Evolutionary conservation across 1,140 invertebrate species (phyloP), one percentile per base, ranked within the genome.

Genomic region (Trichomalopsis sarcophagae): DNA sequence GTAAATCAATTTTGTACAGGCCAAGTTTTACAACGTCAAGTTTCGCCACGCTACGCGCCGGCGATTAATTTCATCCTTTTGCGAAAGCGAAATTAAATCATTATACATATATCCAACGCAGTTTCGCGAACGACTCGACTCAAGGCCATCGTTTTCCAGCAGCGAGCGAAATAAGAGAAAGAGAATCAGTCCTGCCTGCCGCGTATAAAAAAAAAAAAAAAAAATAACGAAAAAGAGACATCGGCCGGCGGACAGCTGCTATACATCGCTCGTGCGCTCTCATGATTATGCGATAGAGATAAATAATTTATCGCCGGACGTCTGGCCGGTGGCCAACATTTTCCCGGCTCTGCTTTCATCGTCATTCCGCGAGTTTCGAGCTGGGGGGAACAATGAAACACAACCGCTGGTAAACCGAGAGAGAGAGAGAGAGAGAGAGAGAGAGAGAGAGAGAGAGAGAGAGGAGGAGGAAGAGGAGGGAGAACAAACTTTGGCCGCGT

Each of bases 301-400:
- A 91, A 91, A 91, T 91, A 89, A 90, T 91, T 91, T 90, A 90
- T 90, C 88, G 74, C 84, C 87, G 87, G 87, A 88, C 88, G 89
- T 89, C 86, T 92, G 91, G 91, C 90, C 73, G 77, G 55, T 74
- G 68, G 87, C 91, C 91, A 92, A 89, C 50, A 90, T 90, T 91
- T 90, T 88, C 89, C 85, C 86, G 23, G 68, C 68, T 50, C 69
- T 71, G 69, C 69, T 71, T 27, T 71, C 33, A 21, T 40, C 30
- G 71, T 81, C 78, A 82, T 66, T 62, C 21, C 73, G 81, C 80
- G 33, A 84, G 84, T 85, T 85, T 86, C 87, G 85, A 85, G 47
- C 3, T 13, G 78, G 68, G 74, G 85, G 84, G 62, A 27, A 66
- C 50, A 68, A 68, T 76, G 47, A 69, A 81, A 86, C 73, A 71